A percentile compares a stretch with the other conserved stretches of the same genome.
phyloP scores from a whole-genome alignment of 2,797 vertebrate genomes.

The Hyperoplus lanceolatus region DNA sequence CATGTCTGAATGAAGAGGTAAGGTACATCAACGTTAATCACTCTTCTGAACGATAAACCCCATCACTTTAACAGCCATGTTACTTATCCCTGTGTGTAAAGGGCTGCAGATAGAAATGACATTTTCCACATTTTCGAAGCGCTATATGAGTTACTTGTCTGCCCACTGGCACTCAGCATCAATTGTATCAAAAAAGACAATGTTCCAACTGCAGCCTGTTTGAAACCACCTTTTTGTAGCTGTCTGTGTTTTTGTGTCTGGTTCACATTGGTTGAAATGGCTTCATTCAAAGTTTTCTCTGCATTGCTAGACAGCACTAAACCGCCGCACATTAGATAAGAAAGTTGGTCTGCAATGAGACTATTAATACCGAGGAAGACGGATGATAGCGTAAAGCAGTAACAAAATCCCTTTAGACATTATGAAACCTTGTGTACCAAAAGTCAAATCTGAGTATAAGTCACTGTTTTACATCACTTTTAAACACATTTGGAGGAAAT shows the following conservation, averaged over 20 bases:
- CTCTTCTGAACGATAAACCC: no score
- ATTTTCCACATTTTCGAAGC: neutral
- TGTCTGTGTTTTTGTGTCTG: constrained; percentile 7
- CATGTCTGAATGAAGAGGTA: no score
- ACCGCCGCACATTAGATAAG: neutral
- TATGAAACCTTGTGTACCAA: neutral
- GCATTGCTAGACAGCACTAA: constrained; percentile 6
- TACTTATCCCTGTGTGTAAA: neutral
- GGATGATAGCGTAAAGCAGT: neutral
- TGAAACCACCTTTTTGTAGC: constrained; percentile 10
- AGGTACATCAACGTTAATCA: no score
- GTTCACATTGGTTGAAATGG: neutral
- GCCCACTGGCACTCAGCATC: neutral
- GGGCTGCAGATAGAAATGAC: neutral
- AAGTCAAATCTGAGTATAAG: constrained; percentile 8
- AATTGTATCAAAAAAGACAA: neutral
- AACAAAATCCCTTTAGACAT: neutral
- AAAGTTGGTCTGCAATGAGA: neutral
- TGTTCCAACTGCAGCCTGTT: neutral
- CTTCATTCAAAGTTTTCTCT: constrained; percentile 17
- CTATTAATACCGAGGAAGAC: neutral
- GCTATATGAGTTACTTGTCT: neutral
- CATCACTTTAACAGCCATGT: no score
- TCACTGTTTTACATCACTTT: constrained; percentile 8
- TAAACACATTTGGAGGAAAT: constrained; percentile 21